phyloP scores from a whole-genome alignment of 1,140 invertebrate genomes.

The Radopholus similis region DNA sequence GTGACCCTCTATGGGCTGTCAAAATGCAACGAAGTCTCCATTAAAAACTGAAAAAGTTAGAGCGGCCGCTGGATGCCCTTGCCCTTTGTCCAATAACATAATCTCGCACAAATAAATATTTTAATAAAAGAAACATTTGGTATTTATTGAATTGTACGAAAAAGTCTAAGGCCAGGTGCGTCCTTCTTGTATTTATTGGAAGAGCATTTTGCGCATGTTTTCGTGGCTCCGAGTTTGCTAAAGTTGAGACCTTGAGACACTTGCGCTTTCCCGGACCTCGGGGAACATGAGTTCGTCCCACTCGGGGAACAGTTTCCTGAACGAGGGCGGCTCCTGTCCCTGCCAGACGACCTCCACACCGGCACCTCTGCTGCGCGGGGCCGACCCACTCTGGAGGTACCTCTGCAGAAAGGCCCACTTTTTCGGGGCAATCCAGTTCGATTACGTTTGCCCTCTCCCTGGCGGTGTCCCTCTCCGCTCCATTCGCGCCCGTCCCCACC shows the following conservation, averaged over 20 bases:
- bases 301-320: slow-evolving; percentile 56
- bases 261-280: slow-evolving; percentile 25
- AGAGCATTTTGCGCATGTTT: slow-evolving; percentile 55
- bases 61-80: too few relatives aligned
- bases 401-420: slow-evolving; percentile 23
- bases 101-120: too few relatives aligned
- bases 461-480: slow-evolving; percentile 68
- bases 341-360: slow-evolving; percentile 49
- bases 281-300: slow-evolving; percentile 57
- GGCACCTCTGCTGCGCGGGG: slow-evolving; percentile 51
- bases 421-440: not conserved
- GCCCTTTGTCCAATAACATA: too few relatives aligned
- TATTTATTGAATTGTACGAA: too few relatives aligned
- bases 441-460: slow-evolving; percentile 64
- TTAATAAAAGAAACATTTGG: too few relatives aligned
- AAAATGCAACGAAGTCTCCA: too few relatives aligned
- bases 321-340: slow-evolving; percentile 54
- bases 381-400: slow-evolving; percentile 42
- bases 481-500: slow-evolving; percentile 71
- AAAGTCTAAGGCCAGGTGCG: too few relatives aligned
- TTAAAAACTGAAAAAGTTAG: too few relatives aligned
- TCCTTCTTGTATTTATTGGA: slow-evolving; percentile 24
- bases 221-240: slow-evolving; percentile 30
- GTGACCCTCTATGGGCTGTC: too few relatives aligned
- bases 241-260: slow-evolving; percentile 26